Evolutionary conservation across 2,113 vertebrate species (phyloP), one percentile per base, ranked within the genome.

Genomic region (Epinephelus moara): DNA sequence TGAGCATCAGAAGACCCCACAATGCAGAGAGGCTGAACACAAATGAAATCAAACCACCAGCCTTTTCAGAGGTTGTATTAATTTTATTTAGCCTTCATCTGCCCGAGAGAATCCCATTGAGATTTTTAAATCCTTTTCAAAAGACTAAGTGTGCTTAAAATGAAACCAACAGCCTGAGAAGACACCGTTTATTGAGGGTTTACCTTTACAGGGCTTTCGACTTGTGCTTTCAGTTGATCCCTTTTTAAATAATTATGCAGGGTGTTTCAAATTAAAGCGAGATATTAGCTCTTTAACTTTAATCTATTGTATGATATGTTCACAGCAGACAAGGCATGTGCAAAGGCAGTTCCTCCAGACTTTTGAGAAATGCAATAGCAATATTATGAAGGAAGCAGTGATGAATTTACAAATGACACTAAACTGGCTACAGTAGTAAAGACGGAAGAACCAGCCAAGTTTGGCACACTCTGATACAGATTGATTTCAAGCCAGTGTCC

Each of bases 81-180:
- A 8, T 17, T 73, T 14, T 59, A 12, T 67, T 68, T 21, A 62
- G 33, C 27, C 62, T 81, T 75, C 45, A 30, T 68, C 11, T 7
- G 14, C 11, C 21, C 52, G 19, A 49, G 15, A 49, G 15, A 45
- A 18, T 49, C n/a, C 25, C 25, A 50, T 9, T 68, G 42, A 66
- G 40, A 73, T 64, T 18, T 12, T 12, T 9, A 30, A 70, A 53
- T 45, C 12, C 17, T 21, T 61, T 49, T 27, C 7, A 27, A 71
- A 63, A 62, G 45, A 27, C 15, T 1, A 64, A 27, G 10, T 55
- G 63, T 7, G n/a, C 18, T 17, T 61, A 21, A 62, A 15, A 30
- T 70, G 45, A 55, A 52, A 62, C 5, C 15, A 49, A 9, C 9
- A 25, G 14, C 14, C 13, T 49, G 0, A 52, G 1, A 61, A 50